A percentile compares a stretch with the other conserved stretches of the same genome.
Evolutionary conservation across 1,140 invertebrate species (phyloP).

Genomic region (Bombus cullumanus): DNA sequence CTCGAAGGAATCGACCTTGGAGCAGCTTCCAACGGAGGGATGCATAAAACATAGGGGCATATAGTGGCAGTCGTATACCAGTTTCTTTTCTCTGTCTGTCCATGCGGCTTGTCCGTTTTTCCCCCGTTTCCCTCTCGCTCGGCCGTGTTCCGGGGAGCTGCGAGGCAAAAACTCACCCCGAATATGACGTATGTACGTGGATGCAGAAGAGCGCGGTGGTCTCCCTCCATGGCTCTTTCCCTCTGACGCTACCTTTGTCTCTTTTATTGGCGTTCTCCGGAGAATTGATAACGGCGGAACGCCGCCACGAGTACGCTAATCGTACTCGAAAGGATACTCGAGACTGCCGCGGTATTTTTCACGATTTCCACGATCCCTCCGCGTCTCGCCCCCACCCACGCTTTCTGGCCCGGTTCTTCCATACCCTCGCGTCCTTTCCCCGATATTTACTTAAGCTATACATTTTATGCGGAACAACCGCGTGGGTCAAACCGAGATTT

Average conservation of each 20-base stretch:
- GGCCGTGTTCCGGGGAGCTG: constrained; percentile 22
- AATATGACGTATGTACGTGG: constrained; percentile 69
- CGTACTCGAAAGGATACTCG: constrained; percentile 72
- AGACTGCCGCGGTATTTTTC: constrained; percentile 70
- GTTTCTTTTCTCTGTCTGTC: constrained; percentile 1
- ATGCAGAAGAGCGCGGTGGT: constrained; percentile 50
- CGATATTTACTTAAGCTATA: constrained; percentile 62
- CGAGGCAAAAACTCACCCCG: constrained; percentile 64
- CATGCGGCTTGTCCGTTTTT: background rate
- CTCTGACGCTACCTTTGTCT: constrained; percentile 57
- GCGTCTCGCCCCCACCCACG: constrained; percentile 23
- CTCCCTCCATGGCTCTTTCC: constrained; percentile 42
- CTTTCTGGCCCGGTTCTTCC: constrained; percentile 11
- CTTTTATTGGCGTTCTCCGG: constrained; percentile 71
- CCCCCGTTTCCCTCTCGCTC: constrained; percentile 13
- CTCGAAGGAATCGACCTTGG: constrained; percentile 54
- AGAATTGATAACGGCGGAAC: constrained; percentile 71
- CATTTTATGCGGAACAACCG: constrained; percentile 50
- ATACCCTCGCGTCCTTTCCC: constrained; percentile 53
- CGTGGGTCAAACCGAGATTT: constrained; percentile 51
- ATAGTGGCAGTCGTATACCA: constrained; percentile 44
- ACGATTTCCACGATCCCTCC: constrained; percentile 63
- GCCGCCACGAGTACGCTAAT: constrained; percentile 69
- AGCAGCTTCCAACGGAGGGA: constrained; percentile 47
- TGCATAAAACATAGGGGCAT: constrained; percentile 68